These are phyloP conservation scores for Albula goreensis DNA, from an alignment of 2,113 vertebrate genomes.

Conservation along the genomic window DNA sequence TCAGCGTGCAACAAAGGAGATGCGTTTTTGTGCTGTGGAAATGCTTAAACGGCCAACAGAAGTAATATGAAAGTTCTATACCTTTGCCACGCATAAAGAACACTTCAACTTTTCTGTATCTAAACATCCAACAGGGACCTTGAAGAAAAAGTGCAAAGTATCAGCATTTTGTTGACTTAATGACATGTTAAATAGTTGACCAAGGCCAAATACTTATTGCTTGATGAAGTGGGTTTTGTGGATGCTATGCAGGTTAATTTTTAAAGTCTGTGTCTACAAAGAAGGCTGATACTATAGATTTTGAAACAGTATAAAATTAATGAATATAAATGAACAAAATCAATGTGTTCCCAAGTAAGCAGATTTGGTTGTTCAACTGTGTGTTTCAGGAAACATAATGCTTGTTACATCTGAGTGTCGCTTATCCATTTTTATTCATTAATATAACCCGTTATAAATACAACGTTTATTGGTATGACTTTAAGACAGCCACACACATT, in stretches of 20 bases:
- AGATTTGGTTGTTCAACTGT: too few species aligned
- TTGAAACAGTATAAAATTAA: not conserved
- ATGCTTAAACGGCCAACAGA: not conserved
- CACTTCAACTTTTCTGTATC: slow-evolving; percentile 6
- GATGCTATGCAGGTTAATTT: not conserved
- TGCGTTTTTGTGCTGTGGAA: slow-evolving; percentile 14
- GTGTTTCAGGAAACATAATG: too few species aligned
- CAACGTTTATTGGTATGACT: not conserved
- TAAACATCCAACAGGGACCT: slow-evolving; percentile 13
- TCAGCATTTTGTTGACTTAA: not conserved
- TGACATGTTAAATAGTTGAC: not conserved
- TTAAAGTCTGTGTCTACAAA: not conserved
- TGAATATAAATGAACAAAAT: too few species aligned
- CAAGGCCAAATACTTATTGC: not conserved
- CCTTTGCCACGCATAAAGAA: not conserved
- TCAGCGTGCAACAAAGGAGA: slow-evolving; percentile 17
- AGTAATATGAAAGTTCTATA: not conserved
- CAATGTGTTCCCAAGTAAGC: too few species aligned
- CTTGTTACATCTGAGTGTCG: too few species aligned
- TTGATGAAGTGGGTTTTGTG: not conserved
- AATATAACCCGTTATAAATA: not conserved
- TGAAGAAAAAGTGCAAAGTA: not conserved
- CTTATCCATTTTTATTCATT: too few species aligned
- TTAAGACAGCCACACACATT: not conserved
- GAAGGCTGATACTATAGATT: not conserved